Evolutionary conservation across 2,888 invertebrate species (phyloP), one percentile per base, ranked within the genome.

Genomic region (Arge pagana): DNA sequence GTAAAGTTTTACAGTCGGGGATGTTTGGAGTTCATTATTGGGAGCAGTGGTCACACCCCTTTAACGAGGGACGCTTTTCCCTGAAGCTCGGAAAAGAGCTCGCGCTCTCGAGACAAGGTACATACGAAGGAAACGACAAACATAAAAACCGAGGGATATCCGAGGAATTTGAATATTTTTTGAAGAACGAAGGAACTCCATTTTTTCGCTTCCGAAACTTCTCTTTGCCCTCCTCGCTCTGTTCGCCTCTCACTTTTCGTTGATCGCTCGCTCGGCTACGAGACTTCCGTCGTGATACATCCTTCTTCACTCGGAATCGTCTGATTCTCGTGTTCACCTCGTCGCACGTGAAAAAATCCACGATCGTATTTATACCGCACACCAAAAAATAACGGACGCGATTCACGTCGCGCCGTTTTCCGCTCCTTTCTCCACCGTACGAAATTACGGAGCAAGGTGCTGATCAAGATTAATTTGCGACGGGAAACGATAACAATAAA

Each of bases 1-100:
- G 68, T 74, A 74, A 72, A 74, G 64, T 72, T 72, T 72, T 72
- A 73, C 67, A 68, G 64, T 66, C 65, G 61, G 41, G 42, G 56
- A 53, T 48, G 49, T 51, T 45, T 45, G 45, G 45, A 45, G 45
- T 45, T 39, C 43, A 48, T 28, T 39, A 50, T 28, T 28, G 26
- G 37, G 28, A 36, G 39, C 53, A 30, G 26, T 18, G 35, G 42
- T 24, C 28, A 16, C 50, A 51, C 50, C 50, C 50, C 43, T 51
- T 51, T 51, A 23, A 11, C 13, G 33, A 15, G 33, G 45, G 5
- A 23, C 28, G 19, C 8, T 45, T 45, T 45, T 45, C 45, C 45
- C 28, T 16, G 45, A 45, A 45, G n/a, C n/a, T n/a, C n/a, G n/a
- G 45, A 33, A 45, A 45, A 45, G 45, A 21, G 13, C 24, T 7